Evolutionary conservation across 2,797 vertebrate species (phyloP).

Genomic region (Chromis chromis): DNA sequence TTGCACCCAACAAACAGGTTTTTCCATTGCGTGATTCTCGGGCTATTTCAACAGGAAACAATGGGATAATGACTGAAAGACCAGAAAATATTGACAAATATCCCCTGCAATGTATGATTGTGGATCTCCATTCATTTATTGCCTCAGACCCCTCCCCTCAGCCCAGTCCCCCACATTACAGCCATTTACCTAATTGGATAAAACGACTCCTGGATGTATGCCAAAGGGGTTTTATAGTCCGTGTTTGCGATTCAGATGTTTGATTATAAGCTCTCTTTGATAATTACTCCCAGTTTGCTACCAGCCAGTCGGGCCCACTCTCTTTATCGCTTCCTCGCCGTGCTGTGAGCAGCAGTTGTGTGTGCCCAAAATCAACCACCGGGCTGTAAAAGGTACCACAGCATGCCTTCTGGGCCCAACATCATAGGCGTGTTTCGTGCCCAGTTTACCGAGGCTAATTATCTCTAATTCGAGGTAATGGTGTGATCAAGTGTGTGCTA

Average conservation of each 20-base stretch:
- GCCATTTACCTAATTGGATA: constrained; percentile 88
- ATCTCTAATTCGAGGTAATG: constrained; percentile 85
- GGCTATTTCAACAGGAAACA: constrained; percentile 52
- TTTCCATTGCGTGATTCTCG: constrained; percentile 36
- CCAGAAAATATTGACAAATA: constrained; percentile 73
- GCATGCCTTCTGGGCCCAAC: constrained; percentile 83
- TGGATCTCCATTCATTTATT: constrained; percentile 73
- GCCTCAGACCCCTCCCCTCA: constrained; percentile 48
- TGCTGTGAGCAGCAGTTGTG: constrained; percentile 78
- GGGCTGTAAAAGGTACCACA: constrained; percentile 83
- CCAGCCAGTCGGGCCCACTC: constrained; percentile 77
- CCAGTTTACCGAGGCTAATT: constrained; percentile 86
- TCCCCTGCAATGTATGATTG: constrained; percentile 66
- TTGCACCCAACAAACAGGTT: constrained; percentile 45
- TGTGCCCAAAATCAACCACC: constrained; percentile 81
- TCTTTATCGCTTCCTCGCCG: constrained; percentile 78
- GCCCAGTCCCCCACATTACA: constrained; percentile 77
- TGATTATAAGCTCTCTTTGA: constrained; percentile 87
- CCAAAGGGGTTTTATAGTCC: constrained; percentile 84
- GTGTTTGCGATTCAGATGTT: constrained; percentile 86
- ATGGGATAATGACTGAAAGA: constrained; percentile 52
- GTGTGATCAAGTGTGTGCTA: constrained; percentile 82
- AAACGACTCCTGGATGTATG: constrained; percentile 85
- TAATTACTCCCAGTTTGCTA: constrained; percentile 85
- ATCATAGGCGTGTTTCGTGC: constrained; percentile 83